Percentiles rank a stretch among this genome's conserved stretches.
Conservation (phyloP, 2,888 invertebrate species). For the Neoscelio sp. region DNA sequence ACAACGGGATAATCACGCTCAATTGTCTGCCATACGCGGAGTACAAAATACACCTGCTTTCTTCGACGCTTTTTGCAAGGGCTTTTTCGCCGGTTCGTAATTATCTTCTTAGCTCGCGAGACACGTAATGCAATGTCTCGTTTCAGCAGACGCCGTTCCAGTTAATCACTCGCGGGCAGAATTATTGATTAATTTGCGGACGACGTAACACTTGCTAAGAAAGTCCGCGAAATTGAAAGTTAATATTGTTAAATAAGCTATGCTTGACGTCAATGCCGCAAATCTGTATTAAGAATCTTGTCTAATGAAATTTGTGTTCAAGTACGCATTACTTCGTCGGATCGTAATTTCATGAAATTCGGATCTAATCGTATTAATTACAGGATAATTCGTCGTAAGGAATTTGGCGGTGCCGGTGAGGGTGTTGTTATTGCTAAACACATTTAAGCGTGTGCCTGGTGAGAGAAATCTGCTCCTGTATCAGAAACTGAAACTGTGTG, state of each 20-base stretch:
- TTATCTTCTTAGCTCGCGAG: conserved; percentile 15
- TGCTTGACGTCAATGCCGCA: conserved; percentile 15
- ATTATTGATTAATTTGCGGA: conserved; percentile 38
- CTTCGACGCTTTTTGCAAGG: not conserved
- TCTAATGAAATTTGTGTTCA: conserved; percentile 55
- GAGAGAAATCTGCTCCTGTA: conserved; percentile 15
- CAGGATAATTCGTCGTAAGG: conserved; percentile 47
- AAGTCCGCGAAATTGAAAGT: conserved; percentile 38
- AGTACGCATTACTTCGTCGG: conserved; percentile 38
- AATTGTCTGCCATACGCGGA: not conserved
- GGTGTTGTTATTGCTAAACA: conserved; percentile 42
- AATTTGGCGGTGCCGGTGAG: conserved; percentile 29
- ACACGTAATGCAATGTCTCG: conserved; percentile 1
- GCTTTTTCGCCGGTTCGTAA: not conserved
- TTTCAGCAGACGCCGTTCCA: conserved; percentile 1
- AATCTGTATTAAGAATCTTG: conserved; percentile 52
- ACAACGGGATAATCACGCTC: not conserved
- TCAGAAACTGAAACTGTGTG: conserved; percentile 15
- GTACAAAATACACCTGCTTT: not conserved
- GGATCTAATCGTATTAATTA: conserved; percentile 51
- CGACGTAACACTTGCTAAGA: not conserved
- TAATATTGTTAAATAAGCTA: conserved; percentile 52
- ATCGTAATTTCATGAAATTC: conserved; percentile 45
- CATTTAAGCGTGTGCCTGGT: not conserved
- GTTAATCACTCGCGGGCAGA: conserved; percentile 14